A percentile compares a stretch with the other conserved stretches of the same genome.
Evolutionary conservation across 2,113 vertebrate species (phyloP).

Genomic region (Saguinus midas): DNA sequence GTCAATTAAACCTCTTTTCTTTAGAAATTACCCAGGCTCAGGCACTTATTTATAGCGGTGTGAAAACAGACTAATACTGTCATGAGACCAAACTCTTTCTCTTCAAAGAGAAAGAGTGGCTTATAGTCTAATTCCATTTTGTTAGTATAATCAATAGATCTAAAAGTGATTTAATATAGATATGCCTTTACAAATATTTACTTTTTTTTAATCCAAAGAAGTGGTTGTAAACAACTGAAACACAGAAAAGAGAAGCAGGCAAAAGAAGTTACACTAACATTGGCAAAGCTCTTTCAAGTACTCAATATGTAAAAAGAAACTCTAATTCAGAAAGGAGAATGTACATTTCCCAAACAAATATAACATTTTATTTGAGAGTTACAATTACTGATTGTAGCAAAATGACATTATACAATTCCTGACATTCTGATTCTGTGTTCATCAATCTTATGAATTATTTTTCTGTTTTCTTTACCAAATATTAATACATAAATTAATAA

Average conservation of each 20-base stretch:
- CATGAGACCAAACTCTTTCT: not conserved
- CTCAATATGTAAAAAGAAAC: not conserved
- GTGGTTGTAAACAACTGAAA: not conserved
- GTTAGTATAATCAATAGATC: not conserved
- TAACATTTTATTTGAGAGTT: not conserved
- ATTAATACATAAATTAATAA: not conserved
- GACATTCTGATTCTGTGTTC: not conserved
- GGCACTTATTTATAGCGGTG: too few relatives aligned
- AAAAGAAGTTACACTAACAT: not conserved
- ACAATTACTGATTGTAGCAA: not conserved
- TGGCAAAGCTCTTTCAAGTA: not conserved
- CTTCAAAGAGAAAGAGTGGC: not conserved
- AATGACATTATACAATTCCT: not conserved
- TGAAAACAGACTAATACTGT: not conserved
- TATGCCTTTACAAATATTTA: not conserved
- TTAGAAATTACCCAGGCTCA: too few relatives aligned
- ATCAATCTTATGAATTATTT: not conserved
- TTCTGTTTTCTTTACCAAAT: not conserved
- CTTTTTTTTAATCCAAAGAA: not conserved
- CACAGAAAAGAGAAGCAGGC: not conserved
- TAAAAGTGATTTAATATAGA: not conserved
- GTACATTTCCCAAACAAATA: not conserved
- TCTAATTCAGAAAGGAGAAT: not conserved
- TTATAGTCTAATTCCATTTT: not conserved
- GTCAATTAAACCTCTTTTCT: too few relatives aligned